Evolutionary conservation across 2,113 vertebrate genomes (phyloP).

Genomic region (zebrafish (Danio rerio)): DNA sequence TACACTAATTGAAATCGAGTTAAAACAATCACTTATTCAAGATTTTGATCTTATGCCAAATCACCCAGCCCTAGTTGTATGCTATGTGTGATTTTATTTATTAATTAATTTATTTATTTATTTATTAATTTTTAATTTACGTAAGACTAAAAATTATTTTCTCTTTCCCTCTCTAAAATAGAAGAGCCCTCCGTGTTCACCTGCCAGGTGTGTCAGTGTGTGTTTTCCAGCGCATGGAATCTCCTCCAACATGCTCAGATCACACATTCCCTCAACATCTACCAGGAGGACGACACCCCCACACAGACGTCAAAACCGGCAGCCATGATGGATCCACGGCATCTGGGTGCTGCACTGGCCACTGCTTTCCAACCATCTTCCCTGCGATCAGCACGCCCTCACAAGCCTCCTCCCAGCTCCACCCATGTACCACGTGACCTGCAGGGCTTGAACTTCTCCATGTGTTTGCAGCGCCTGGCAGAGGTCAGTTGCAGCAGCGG

Average conservation of each 20-base stretch:
- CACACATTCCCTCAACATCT: constrained; percentile 78
- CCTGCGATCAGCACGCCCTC: constrained; percentile 58
- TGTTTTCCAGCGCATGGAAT: constrained; percentile 75
- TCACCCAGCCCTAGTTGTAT: too few species aligned
- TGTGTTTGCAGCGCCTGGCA: constrained; percentile 74
- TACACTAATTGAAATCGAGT: too few species aligned
- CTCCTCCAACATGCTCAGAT: constrained; percentile 80
- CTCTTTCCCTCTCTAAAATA: constrained; percentile 46
- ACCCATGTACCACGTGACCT: constrained; percentile 50
- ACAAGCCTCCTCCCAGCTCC: constrained; percentile 52
- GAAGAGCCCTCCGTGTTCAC: constrained; percentile 76
- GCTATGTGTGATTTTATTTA: too few species aligned
- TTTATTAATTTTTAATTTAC: too few species aligned
- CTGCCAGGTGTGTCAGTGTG: constrained; percentile 78
- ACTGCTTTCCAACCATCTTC: constrained; percentile 77
- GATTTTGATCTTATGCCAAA: too few species aligned
- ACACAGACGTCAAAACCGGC: constrained; percentile 79
- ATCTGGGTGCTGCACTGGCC: constrained; percentile 88
- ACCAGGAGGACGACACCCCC: constrained; percentile 73
- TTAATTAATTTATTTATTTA: too few species aligned
- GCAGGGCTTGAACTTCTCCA: constrained; percentile 87
- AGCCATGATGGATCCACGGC: constrained; percentile 87
- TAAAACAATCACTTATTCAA: too few species aligned
- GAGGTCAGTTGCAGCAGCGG: constrained; percentile 63
- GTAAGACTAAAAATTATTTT: neutral